Conservation (phyloP, 2,113 vertebrate species). For the Corynorhinus townsendii region DNA sequence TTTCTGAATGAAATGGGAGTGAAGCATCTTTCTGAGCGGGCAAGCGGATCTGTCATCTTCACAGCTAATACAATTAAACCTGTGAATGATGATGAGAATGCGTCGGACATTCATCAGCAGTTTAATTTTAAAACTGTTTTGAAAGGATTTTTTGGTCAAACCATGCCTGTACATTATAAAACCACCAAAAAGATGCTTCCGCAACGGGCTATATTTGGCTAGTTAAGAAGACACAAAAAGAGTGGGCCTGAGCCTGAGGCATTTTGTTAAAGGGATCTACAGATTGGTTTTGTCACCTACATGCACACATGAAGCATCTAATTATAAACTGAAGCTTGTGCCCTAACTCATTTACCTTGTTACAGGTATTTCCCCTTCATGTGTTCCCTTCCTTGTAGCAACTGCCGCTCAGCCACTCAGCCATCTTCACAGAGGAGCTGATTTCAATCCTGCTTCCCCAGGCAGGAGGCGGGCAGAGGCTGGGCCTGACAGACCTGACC, state of each 20-base stretch:
- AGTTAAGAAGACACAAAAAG: not conserved
- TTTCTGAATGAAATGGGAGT: not conserved
- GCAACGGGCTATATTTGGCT: not conserved
- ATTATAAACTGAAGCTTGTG: not conserved
- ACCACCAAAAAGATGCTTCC: not conserved
- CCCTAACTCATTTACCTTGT: not conserved
- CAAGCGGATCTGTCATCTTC: not conserved
- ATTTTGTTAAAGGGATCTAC: not conserved
- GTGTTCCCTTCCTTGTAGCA: not conserved
- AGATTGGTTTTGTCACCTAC: not conserved
- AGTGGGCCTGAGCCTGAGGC: not conserved
- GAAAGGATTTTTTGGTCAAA: slow-evolving; percentile 39
- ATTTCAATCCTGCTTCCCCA: not conserved
- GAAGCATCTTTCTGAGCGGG: slow-evolving; percentile 3
- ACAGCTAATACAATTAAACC: slow-evolving; percentile 23
- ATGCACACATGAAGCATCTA: not conserved
- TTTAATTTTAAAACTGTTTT: not conserved
- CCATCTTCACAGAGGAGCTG: not conserved
- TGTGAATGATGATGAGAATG: not conserved
- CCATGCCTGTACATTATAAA: not conserved
- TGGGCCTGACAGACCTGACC: too few species aligned
- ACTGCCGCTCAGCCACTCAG: not conserved
- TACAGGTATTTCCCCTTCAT: not conserved
- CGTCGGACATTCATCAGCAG: not conserved
- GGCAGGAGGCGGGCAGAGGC: not conserved